Evolutionary conservation across 2,888 invertebrate genomes (phyloP), one percentile per base, ranked within the genome.

Genomic region (Heliconius sara): DNA sequence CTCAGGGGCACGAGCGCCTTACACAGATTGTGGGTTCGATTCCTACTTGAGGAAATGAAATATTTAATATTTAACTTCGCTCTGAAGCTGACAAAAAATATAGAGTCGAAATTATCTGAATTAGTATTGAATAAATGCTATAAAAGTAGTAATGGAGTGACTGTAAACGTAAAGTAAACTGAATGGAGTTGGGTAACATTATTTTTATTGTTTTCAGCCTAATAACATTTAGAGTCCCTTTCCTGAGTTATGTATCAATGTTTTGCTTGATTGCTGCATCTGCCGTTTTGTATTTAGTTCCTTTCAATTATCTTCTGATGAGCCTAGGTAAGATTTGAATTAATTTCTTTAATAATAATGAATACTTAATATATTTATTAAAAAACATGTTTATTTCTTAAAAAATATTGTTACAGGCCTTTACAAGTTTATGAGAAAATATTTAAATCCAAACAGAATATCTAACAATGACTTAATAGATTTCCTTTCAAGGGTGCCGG

Each of bases 391-490:
- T 60, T 34, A 25, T 60, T 34, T 39, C 12, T 66, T 43, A n/a
- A 72, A 79, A 71, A 71, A 76, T 60, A 71, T 65, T 84, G 70
- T 91, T 89, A 76, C 84, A 95, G 95, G 94, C 57, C 83, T 91
- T 70, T 93, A 91, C 82, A 95, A 95, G 86, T 95, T 91, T 83
- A 86, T 85, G 60, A 91, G 95, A 83, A 95, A 93, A 85, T 90
- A 88, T 78, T 82, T 93, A 63, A 87, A 94, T 82, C 93, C 95
- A 76, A 85, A 88, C 25, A 89, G 93, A 85, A 86, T 87, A 73
- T 85, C 88, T 73, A 95, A 95, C 80, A 94, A 95, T 81, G 95
- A 94, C 85, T 81, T 95, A 80, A 84, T 93, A 74, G 94, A 95
- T 81, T 95, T 93, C 81, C 84, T 95, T 75, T 91, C 93, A 39